Percentiles rank a stretch among this genome's conserved stretches.
phyloP scores from a whole-genome alignment of 2,888 invertebrate genomes.

The Ceriagrion tenellum region DNA sequence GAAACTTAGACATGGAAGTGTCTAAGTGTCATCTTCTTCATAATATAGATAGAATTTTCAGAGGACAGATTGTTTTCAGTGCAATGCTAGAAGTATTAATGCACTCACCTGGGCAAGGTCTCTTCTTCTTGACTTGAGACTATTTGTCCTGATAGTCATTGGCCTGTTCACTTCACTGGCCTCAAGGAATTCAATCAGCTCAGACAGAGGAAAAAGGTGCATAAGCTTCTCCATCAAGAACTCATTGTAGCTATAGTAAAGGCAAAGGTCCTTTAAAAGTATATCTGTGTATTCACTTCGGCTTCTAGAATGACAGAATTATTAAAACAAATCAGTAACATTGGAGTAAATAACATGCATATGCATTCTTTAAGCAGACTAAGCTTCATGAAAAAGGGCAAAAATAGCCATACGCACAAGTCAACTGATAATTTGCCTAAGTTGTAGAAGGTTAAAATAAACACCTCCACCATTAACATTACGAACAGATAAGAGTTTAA shows the following conservation, averaged over 20 bases:
- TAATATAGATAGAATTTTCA: no score
- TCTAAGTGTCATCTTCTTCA: no score
- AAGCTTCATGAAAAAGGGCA: no score
- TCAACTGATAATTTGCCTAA: not conserved
- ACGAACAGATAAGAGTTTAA: no score
- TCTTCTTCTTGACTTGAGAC: constrained; percentile 93
- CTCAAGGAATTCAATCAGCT: constrained; percentile 96
- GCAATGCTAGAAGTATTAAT: no score
- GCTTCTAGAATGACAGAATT: constrained; percentile 79
- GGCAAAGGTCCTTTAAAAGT: constrained; percentile 91
- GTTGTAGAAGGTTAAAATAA: no score
- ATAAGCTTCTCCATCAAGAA: constrained; percentile 96
- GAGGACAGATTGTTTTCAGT: no score
- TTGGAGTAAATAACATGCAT: constrained; percentile 78
- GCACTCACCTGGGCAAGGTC: constrained; percentile 89
- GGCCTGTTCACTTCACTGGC: constrained; percentile 97
- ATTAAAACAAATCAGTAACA: no score
- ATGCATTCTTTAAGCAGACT: constrained; percentile 74
- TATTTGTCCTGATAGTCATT: constrained; percentile 96
- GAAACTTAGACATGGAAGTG: no score
- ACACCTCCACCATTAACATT: no score
- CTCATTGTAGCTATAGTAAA: constrained; percentile 97
- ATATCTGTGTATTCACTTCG: constrained; percentile 91
- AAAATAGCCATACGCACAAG: constrained; percentile 61
- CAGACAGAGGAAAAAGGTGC: constrained; percentile 91